phyloP scores from a whole-genome alignment of 2,113 vertebrate genomes.

The Mustela lutreola region DNA sequence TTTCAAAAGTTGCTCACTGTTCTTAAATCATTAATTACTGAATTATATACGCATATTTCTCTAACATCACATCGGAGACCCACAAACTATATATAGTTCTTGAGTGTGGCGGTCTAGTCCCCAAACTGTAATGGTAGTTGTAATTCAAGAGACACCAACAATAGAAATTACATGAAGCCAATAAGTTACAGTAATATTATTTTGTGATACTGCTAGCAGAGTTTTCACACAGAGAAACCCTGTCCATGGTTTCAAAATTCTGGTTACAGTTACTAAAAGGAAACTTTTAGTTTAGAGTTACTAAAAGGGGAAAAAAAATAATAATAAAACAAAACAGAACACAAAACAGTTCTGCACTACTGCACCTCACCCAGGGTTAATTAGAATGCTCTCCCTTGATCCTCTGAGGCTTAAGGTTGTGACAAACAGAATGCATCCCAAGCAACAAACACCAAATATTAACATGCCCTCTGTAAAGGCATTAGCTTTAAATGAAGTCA shows the following conservation, averaged over 20 bases:
- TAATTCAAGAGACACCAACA: not conserved
- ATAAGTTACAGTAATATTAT: constrained; percentile 44
- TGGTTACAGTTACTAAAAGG: not conserved
- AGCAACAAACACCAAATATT: not conserved
- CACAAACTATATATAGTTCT: not conserved
- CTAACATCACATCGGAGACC: not conserved
- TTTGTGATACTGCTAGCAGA: not conserved
- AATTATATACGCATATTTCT: not conserved
- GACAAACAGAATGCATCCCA: not conserved
- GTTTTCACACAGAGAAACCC: not conserved
- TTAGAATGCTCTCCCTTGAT: constrained; percentile 46
- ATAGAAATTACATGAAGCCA: not conserved
- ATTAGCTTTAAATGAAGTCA: constrained; percentile 72
- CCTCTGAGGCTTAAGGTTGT: constrained; percentile 12
- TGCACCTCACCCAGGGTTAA: constrained; percentile 67
- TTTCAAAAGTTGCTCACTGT: not conserved
- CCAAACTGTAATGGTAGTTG: not conserved
- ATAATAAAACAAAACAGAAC: not conserved
- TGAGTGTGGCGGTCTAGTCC: not conserved
- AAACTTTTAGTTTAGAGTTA: not conserved
- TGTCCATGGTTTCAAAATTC: not conserved
- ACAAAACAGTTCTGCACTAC: constrained; percentile 24
- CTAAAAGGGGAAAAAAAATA: not conserved
- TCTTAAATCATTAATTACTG: not conserved
- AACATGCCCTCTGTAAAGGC: constrained; percentile 23